Conservation (phyloP, 1,140 invertebrate species). For the Potamilus streckersoni region DNA sequence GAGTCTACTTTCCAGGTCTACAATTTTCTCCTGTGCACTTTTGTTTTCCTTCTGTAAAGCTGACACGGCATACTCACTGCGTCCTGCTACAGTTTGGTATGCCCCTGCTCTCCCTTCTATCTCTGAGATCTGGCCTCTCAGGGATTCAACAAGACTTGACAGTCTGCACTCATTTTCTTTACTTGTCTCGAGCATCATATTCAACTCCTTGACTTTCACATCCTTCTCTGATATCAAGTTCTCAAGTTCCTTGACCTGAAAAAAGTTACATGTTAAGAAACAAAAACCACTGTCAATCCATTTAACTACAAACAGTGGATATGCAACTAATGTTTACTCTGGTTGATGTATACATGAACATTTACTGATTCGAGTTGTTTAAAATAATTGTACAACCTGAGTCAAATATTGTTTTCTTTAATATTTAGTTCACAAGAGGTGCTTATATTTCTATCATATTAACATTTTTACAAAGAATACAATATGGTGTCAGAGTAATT, state of each 20-base stretch:
- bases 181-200: slow-evolving; percentile 52
- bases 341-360: no score
- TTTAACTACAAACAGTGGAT: no score
- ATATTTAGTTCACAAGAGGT: no score
- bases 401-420: no score
- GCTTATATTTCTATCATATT: no score
- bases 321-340: no score
- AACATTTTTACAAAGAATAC: no score
- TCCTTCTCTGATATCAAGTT: slow-evolving; percentile 60
- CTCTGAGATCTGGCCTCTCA: slow-evolving; percentile 56
- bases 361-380: no score
- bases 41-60: slow-evolving; percentile 61
- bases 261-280: neutral
- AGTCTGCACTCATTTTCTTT: slow-evolving; percentile 57
- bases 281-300: no score
- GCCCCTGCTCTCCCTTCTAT: slow-evolving; percentile 55
- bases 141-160: slow-evolving; percentile 48
- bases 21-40: slow-evolving; percentile 56
- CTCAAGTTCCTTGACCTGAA: slow-evolving; percentile 55
- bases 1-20: slow-evolving; percentile 62
- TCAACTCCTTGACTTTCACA: slow-evolving; percentile 59
- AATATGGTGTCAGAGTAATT: no score
- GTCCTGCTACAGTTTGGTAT: slow-evolving; percentile 56
- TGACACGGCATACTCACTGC: slow-evolving; percentile 62
- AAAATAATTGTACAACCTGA: no score